Evolutionary conservation across 37 sponge, comb jelly and placozoan genomes (phyloP), one percentile per base, ranked within the genome.

Genomic region (Hormiphora californensis): DNA sequence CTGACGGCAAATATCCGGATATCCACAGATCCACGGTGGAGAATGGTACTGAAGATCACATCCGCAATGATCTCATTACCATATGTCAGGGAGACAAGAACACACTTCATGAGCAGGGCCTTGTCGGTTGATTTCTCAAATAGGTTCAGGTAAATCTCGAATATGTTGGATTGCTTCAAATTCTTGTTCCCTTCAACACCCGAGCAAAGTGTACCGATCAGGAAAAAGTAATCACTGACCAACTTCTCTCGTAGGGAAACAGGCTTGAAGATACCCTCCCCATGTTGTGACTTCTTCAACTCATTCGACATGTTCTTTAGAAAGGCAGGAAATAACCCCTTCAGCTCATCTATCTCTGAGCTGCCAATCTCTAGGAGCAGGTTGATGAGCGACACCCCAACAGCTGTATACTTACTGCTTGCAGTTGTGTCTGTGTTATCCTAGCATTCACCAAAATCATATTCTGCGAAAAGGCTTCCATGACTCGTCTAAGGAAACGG

Each of bases 91-190:
- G 46, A 43, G 25, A 73, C 81, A 21, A 73, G 81, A 7, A 73
- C 81, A 73, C 81, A 73, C 23, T 73, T 73, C 81, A 73, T 73
- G 41, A 73, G 40, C n/a, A 46, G 40, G 46, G 40, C 81, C 81
- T 73, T 73, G 23, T 73, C 81, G 25, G 81, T 43, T 11, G 81
- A 27, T 28, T 73, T 73, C 43, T 73, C 81, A 41, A 73, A 73
- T 25, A 73, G 44, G 12, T 73, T 46, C 17, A 73, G 40, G 44
- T 73, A 73, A 0, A 46, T 73, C 43, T 73, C 81, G 44, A 73
- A 73, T 21, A 73, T 73, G 25, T 73, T 73, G 2, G 81, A 73
- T 4, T 73, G 40, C 23, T 73, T 73, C 23, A 73, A 46, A 40
- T 73, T 43, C 23, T 73, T 73, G 23, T 73, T 73, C 17, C 81